Base-by-base conservation (phyloP, 2,797 vertebrate species). In the Oceanodroma leucorhoa region DNA sequence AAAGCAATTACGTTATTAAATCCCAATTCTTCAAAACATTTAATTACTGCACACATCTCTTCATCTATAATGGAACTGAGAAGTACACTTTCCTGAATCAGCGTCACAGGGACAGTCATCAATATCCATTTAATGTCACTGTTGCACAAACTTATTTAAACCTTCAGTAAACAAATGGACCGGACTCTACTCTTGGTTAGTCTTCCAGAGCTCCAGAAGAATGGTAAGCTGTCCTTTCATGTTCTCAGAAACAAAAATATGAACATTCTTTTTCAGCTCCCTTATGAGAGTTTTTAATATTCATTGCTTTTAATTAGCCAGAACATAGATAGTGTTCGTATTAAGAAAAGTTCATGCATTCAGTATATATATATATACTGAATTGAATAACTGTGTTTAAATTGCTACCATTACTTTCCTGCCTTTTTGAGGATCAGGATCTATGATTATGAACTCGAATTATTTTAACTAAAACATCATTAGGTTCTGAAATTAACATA, bases 391-490 rank as follows among this genome's bases (percentile, higher is more conserved):
- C 94, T 94, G 34, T 58, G 30, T 93, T 93, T 89, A 84, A 97
- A 93, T 94, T 90, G 27, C 36, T 83, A 54, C 34, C 46, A 73
- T 96, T 93, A 69, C 60, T 94, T 88, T 86, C 83, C 90, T 84
- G 89, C 77, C 79, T 87, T 96, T 96, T 87, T 79, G 82, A 83
- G 77, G 57, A 57, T 82, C 72, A 36, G 62, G 75, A 95, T 94
- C 90, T 95, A 90, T 96, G 89, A 90, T 97, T 91, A 97, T 91
- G 89, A 97, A 89, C 79, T 94, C 62, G 89, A 96, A 97, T 96
- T 70, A 97, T 94, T 97, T 97, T 95, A 96, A 94, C 97, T 96
- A 97, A 94, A 98, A 81, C 62, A 83, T 90, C 75, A 90, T 95
- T 96, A 96, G 77, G 62, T 95, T 94, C 93, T 82, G 78, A 97